Base-by-base conservation (phyloP, 1,140 invertebrate genomes). In the Sweltsa coloradensis region DNA sequence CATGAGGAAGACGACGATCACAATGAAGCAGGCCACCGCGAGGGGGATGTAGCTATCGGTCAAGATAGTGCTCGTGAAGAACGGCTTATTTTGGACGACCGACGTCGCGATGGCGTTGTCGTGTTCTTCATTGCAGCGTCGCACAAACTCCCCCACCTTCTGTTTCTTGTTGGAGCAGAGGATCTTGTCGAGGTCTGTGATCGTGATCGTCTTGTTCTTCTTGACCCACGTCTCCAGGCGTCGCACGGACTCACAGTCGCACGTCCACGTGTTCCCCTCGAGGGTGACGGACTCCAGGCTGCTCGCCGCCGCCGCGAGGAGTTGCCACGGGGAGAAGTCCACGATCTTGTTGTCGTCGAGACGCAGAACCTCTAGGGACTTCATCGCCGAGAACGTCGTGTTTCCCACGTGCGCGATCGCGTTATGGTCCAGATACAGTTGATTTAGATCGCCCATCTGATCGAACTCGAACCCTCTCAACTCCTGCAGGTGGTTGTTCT, bases 221-320 rank as follows among this genome's bases (percentile, higher is more conserved):
- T 71, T 68, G 34, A 82, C 60, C 81, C 81, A 84, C 21, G 69
- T 69, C 54, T 79, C 72, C 56, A 83, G 68, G 44, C 72, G 70
- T 18, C 68, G 72, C 48, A 83, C 68, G 53, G 74, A 76, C 53
- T 72, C 69, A 62, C 83, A 85, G 52, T 80, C 75, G 62, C 83
- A 85, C 44, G 75, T 76, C 79, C 82, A 85, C 60, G 73, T 72
- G 66, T 85, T 85, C 53, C 77, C 73, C 45, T 76, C 74, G 29
- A 85, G 67, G 21, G 73, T 72, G 14, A 84, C 70, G 49, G 73
- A 71, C 37, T 69, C 69, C 51, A 77, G 63, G 48, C 70, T 68
- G 68, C 71, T 66, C 36, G 70, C 65, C 51, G 69, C 69, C 58
- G 75, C 60, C 61, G 71, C 58, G 53, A 78, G 46, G 18, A 68